Evolutionary conservation across 2,888 invertebrate genomes (phyloP).

Genomic region (Cybosia mesomella): DNA sequence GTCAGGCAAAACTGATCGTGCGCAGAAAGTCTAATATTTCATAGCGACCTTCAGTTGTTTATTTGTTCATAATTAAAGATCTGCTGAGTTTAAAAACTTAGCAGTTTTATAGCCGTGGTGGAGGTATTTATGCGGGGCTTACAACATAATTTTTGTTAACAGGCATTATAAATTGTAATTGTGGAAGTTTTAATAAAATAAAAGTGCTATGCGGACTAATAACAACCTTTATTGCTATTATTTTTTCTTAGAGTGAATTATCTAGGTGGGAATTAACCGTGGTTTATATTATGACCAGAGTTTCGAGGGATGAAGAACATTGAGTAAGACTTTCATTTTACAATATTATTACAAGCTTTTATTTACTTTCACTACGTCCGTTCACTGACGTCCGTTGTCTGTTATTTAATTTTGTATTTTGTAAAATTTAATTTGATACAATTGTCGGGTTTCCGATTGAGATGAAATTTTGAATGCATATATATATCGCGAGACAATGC

Average conservation of each 20-base stretch:
- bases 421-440: no score
- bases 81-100: constrained; percentile 45
- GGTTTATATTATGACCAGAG: constrained; percentile 12
- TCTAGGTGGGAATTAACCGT: constrained; percentile 1
- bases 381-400: no score
- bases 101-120: constrained; percentile 41
- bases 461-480: no score
- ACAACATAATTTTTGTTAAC: constrained; percentile 43
- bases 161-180: constrained; percentile 44
- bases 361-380: no score
- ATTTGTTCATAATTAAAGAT: constrained; percentile 50
- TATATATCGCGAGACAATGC: no score
- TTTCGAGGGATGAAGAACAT: neutral
- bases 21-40: constrained; percentile 28
- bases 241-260: constrained; percentile 5
- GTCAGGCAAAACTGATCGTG: constrained; percentile 11
- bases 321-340: neutral
- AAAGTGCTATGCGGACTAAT: constrained; percentile 20
- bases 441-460: no score
- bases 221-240: constrained; percentile 14
- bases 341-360: no score
- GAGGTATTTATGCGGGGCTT: constrained; percentile 44
- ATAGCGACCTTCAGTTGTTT: constrained; percentile 46
- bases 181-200: constrained; percentile 38
- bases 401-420: no score